Conservation (phyloP, 2,113 vertebrate species). For the Heteronetta atricapilla region DNA sequence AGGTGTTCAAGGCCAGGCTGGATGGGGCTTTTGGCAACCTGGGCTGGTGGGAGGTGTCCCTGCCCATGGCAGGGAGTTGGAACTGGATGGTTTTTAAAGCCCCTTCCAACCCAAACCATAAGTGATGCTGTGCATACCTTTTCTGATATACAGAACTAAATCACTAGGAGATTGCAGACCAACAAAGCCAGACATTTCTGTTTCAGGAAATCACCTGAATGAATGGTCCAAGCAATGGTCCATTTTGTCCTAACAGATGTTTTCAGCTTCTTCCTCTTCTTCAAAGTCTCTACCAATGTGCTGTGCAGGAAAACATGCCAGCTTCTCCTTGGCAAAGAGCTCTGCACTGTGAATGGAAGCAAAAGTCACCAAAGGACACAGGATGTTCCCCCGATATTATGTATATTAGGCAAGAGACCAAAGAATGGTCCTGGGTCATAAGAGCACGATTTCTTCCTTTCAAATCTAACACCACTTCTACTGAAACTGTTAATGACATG, state of each 20-base stretch:
- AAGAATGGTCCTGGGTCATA: neutral
- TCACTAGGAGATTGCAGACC: neutral
- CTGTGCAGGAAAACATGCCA: conserved; percentile 8
- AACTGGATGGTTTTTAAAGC: neutral
- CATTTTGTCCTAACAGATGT: neutral
- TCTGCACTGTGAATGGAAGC: conserved; percentile 14
- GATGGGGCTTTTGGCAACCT: neutral
- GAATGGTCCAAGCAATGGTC: neutral
- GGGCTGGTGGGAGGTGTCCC: neutral
- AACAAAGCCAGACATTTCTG: neutral
- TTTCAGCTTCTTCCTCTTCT: neutral
- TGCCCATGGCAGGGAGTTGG: neutral
- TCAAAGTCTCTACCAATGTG: neutral
- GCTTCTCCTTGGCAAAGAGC: neutral
- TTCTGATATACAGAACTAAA: neutral
- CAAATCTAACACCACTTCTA: neutral
- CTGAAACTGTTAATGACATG: neutral
- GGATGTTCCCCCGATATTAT: neutral
- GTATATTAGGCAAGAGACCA: neutral
- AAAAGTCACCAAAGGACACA: neutral
- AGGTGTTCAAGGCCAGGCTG: neutral
- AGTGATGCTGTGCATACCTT: neutral
- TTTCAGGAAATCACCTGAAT: conserved; percentile 17
- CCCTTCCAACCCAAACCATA: neutral
- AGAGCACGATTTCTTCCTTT: neutral